Base-by-base conservation (phyloP, 1,140 invertebrate species). In the Metaphire vulgaris region DNA sequence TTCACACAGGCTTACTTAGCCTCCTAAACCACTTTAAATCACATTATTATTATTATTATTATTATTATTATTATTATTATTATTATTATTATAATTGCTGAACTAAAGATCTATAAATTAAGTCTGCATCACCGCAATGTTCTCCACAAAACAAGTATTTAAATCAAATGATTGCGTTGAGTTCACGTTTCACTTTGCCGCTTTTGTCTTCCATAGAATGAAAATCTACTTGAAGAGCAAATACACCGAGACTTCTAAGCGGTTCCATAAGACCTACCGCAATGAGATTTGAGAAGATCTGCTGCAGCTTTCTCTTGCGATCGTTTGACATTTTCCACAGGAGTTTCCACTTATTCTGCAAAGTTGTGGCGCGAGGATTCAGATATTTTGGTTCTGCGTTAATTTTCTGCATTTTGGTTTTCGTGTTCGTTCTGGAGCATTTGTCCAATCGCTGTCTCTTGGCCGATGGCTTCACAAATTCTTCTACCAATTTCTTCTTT, bases 261-360 rank as follows among this genome's bases (percentile, higher is more conserved):
- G n/a, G n/a, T n/a, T n/a, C n/a, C n/a, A n/a, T n/a, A n/a, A n/a
- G n/a, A n/a, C n/a, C n/a, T 69, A 89, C 83, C 82, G 99, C 97
- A 81, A 92, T 90, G 79, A 98, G 88, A 83, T 97, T 95, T 82
- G 92, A 92, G 14, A 95, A 89, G 82, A 95, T 92, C 83, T 98
- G 95, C 82, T 97, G 93, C 32, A 99, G 89, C 76, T 94, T 89
- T 76, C 95, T 90, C 88, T 98, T 96, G 81, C 96, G 87, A 86
- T 98, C 96, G 91, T 96, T 96, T 67, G 96, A 93, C 81, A 98
- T 89, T 86, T 97, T 90, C 95, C 96, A 98, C 33, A 99, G 94
- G 79, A 92, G 91, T 78, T 95, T 90, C 97, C 97, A 99, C 85
- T 93, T 94, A 85, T 97, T 96, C 91, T 94, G 96, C 66, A 99